Evolutionary conservation across 2,797 vertebrate species (phyloP), one percentile per base, ranked within the genome.

Genomic region (Mareca penelope): DNA sequence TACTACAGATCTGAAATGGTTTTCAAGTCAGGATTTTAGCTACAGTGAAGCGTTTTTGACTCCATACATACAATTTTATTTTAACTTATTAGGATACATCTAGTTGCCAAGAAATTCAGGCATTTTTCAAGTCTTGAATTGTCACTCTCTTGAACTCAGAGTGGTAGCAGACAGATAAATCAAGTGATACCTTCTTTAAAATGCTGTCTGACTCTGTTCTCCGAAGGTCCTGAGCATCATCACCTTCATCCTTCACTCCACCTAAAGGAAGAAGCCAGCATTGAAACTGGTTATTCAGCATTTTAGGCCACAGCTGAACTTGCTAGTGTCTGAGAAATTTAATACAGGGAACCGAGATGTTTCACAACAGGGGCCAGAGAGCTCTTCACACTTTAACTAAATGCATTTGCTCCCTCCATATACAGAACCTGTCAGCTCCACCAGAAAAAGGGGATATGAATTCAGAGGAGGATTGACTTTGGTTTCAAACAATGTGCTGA

Each of bases 121-220:
- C 10, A 24, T 50, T 83, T 95, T 93, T 80, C 69, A 81, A 64
- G 39, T 39, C 57, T 50, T 44, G 56, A 84, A 56, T 5, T 61
- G 40, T 48, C 57, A 53, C 3, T 31, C 18, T 53, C 52, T 40
- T 50, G 55, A 52, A 71, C 77, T 65, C 57, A 61, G 87, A 83
- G 26, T 9, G 59, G 37, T 13, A 71, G 53, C 40, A 93, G n/a
- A 48, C 12, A 89, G 72, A 90, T 14, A 94, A 70, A 86, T 10
- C 28, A 63, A 48, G n/a, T 0, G 5, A 67, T 97, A 99, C 99
- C 99, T 99, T 99, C 96, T 99, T 99, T 60, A 99, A 97, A 89
- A 99, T 98, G 26, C 99, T 98, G 94, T 99, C 99, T 0, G 99
- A 99, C 85, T 99, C 99, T 2, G 99, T 99, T 93, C 99, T 98